Conservation (phyloP, 2,113 vertebrate species). For the Dendropsophus ebraccatus region DNA sequence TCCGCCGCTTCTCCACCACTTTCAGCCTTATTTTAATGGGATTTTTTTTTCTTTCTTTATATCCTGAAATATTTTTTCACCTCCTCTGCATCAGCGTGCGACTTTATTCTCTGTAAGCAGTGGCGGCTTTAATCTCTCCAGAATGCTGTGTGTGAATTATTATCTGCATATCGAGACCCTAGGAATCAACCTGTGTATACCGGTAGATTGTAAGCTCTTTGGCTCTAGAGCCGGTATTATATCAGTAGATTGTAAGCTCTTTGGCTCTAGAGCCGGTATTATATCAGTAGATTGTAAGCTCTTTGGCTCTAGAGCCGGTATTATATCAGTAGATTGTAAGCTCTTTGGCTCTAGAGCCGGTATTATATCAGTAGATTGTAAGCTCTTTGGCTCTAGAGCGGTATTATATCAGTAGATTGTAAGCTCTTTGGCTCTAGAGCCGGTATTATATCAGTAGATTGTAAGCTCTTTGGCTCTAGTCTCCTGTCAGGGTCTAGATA, state of each 20-base stretch:
- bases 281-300: no score
- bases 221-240: no score
- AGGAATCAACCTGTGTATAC: background rate
- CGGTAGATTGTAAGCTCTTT: background rate
- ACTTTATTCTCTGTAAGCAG: background rate
- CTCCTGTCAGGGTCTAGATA: no score
- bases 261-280: no score
- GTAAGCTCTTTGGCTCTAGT: background rate
- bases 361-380: background rate
- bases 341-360: no score
- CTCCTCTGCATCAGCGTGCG: background rate
- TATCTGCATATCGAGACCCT: background rate
- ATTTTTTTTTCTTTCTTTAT: background rate
- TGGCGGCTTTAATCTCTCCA: background rate
- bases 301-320: no score
- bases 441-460: background rate
- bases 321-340: no score
- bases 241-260: no score
- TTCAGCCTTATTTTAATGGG: slow-evolving; percentile 4
- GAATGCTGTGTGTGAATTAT: no score
- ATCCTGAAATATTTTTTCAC: slow-evolving; percentile 40
- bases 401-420: background rate
- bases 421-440: no score
- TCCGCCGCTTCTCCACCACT: slow-evolving; percentile 4
- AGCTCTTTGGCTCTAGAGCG: background rate